Evolutionary conservation across 1,140 invertebrate genomes (phyloP).

Genomic region (Oncopodura yosiiana): DNA sequence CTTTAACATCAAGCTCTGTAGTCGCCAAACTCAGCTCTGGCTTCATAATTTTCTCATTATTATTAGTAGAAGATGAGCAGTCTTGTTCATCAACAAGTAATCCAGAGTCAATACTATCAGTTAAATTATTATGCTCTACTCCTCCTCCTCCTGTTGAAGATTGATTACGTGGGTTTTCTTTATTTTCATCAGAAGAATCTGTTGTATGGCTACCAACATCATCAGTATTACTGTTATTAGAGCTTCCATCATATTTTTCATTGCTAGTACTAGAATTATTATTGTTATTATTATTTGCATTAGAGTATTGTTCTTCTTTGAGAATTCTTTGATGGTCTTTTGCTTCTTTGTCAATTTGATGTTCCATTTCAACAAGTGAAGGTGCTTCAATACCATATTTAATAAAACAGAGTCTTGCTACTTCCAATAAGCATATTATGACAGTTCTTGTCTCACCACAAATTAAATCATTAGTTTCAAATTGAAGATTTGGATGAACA

Average conservation of each 20-base stretch:
- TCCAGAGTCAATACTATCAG: slow-evolving; percentile 30
- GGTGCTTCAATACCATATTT: slow-evolving; percentile 71
- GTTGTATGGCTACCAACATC: slow-evolving; percentile 6
- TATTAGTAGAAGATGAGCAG: too few species aligned
- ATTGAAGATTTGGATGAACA: slow-evolving; percentile 77
- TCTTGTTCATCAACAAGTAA: slow-evolving; percentile 16
- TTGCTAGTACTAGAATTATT: not conserved
- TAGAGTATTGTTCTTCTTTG: not conserved
- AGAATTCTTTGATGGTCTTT: slow-evolving; percentile 6
- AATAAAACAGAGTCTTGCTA: slow-evolving; percentile 65
- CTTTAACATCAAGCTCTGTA: slow-evolving; percentile 50
- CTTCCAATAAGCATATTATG: slow-evolving; percentile 76
- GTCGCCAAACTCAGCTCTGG: slow-evolving; percentile 46
- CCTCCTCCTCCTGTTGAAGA: not conserved
- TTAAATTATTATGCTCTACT: slow-evolving; percentile 14
- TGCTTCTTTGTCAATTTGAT: slow-evolving; percentile 68
- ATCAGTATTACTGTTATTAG: slow-evolving; percentile 3
- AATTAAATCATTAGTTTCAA: slow-evolving; percentile 80
- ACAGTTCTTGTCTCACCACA: slow-evolving; percentile 73
- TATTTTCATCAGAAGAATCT: slow-evolving; percentile 22
- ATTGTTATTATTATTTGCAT: slow-evolving; percentile 3
- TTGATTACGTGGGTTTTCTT: slow-evolving; percentile 20
- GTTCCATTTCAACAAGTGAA: slow-evolving; percentile 75
- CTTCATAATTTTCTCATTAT: not conserved
- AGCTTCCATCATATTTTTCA: slow-evolving; percentile 2